A percentile compares a stretch with the other conserved stretches of the same genome.
Evolutionary conservation across 1,140 invertebrate genomes (phyloP).

Genomic region (Pissodes strobi): DNA sequence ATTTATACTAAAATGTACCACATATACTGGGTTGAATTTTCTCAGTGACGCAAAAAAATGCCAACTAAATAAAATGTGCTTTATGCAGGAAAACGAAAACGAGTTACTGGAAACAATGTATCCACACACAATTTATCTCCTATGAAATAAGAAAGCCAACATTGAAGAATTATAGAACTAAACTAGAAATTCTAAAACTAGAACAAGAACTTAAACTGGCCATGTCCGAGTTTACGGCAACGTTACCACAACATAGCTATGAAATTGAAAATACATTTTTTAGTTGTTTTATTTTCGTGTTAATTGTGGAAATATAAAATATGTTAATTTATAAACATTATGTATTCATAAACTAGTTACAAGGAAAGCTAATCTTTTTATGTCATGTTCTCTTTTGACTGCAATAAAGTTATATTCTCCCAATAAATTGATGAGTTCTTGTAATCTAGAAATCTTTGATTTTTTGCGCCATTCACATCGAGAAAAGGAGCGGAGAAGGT

Average conservation of each 20-base stretch:
- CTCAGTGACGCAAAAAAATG: no score
- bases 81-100: constrained; percentile 5
- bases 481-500: no score
- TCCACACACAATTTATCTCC: not conserved
- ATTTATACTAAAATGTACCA: no score
- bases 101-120: not conserved
- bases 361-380: no score
- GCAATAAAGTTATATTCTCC: no score
- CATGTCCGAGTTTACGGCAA: not conserved
- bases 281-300: not conserved
- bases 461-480: no score
- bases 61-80: no score
- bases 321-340: not conserved
- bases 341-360: no score
- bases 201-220: not conserved
- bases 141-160: not conserved
- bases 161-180: constrained; percentile 8
- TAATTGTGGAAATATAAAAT: not conserved
- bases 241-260: not conserved
- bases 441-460: no score
- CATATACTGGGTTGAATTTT: no score
- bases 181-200: constrained; percentile 2
- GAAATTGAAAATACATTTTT: not conserved
- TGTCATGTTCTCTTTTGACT: no score
- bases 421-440: no score